Conservation (phyloP, 2,888 invertebrate species). For the Mythimna albipuncta region DNA sequence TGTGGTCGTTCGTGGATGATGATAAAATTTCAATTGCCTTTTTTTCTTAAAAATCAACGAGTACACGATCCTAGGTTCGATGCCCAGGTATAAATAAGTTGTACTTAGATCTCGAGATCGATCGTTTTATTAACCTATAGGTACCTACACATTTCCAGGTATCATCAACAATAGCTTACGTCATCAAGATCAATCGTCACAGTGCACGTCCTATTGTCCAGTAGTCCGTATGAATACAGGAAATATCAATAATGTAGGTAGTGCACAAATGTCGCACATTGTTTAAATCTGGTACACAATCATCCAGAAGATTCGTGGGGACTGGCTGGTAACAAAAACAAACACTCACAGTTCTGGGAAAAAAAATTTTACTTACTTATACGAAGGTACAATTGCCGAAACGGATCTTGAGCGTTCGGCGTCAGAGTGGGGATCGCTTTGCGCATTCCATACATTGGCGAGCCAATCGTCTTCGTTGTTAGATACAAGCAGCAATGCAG, state of each 20-base stretch:
- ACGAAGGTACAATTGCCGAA: no score
- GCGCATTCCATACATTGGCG: no score
- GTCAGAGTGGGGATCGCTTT: no score
- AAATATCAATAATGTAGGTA: slow-evolving; percentile 7
- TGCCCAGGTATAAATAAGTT: not conserved
- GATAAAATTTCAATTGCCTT: not conserved
- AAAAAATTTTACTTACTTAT: no score
- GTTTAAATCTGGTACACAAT: slow-evolving; percentile 26
- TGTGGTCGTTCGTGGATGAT: no score
- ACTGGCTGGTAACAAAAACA: not conserved
- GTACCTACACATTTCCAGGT: not conserved
- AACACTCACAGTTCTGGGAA: no score
- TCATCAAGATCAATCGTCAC: slow-evolving; percentile 11
- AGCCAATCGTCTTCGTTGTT: no score
- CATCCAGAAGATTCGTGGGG: not conserved
- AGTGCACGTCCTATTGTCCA: slow-evolving; percentile 13
- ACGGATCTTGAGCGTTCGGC: no score
- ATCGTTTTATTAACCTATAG: not conserved
- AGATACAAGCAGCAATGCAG: no score
- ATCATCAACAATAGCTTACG: slow-evolving; percentile 2
- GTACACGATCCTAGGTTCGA: not conserved
- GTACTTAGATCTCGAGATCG: no score
- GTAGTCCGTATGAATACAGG: slow-evolving; percentile 30
- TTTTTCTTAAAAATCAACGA: no score
- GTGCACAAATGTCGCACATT: slow-evolving; percentile 27